phyloP scores from a whole-genome alignment of 37 sponge, comb jelly and placozoan species.

The Haliclona indistincta region DNA sequence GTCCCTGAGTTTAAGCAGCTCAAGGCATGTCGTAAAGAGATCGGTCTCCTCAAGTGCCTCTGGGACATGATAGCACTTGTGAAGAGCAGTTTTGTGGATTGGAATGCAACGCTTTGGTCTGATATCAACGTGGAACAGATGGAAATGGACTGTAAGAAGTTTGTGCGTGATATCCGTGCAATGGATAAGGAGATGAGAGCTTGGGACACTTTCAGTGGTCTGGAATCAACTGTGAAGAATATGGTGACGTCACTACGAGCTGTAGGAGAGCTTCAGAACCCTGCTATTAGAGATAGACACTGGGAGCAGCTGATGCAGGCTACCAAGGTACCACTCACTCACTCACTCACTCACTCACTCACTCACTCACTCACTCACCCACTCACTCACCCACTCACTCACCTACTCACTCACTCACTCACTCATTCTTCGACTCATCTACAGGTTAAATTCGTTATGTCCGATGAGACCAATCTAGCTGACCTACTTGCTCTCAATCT shows the following conservation, averaged over 20 bases:
- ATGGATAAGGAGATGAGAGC: conserved; percentile 98
- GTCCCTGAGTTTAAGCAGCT: conserved; percentile 97
- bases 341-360: too few species aligned
- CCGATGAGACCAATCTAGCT: conserved; percentile 88
- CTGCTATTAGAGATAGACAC: conserved; percentile 96
- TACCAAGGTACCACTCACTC: conserved; percentile 90
- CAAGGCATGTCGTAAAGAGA: conserved; percentile 86
- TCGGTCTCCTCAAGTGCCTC: conserved; percentile 78
- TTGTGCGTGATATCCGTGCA: conserved; percentile 93
- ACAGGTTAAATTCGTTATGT: conserved; percentile 97
- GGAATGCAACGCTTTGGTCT: conserved; percentile 95
- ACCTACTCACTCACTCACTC: too few species aligned
- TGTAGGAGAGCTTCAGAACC: conserved; percentile 98
- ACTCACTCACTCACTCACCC: too few species aligned
- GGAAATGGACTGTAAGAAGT: conserved; percentile 98
- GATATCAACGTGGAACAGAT: conserved; percentile 97
- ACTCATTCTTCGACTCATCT: too few species aligned
- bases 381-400: too few species aligned
- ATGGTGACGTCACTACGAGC: conserved; percentile 98
- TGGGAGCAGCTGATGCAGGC: conserved; percentile 99
- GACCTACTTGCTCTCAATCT: conserved; percentile 96
- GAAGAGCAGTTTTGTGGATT: conserved; percentile 88
- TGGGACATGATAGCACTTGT: conserved; percentile 94
- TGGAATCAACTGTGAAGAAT: conserved; percentile 96
- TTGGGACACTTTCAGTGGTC: conserved; percentile 96